Conservation (phyloP, 2,797 vertebrate species). For the Micrastur ruficollis region DNA sequence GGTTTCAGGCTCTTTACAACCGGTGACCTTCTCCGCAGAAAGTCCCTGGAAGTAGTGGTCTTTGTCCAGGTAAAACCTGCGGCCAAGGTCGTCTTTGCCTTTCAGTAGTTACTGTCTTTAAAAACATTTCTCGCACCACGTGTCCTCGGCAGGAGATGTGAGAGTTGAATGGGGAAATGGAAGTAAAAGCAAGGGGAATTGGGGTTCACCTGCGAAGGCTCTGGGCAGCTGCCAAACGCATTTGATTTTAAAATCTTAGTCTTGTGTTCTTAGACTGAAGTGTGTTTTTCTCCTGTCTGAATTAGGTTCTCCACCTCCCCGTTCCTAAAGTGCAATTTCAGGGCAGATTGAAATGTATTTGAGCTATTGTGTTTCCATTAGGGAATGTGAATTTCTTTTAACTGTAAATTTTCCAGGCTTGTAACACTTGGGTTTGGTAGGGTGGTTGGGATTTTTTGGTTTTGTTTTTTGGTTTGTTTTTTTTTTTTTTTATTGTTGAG, state of each 20-base stretch:
- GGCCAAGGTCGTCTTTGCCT: neutral
- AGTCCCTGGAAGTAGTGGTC: neutral
- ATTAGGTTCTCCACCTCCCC: neutral
- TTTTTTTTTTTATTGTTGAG: neutral
- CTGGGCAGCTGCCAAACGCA: neutral
- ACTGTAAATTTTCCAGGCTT: neutral
- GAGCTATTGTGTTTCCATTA: neutral
- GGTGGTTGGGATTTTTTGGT: neutral
- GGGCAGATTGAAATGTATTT: neutral
- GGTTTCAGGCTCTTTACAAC: neutral
- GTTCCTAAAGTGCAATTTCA: neutral
- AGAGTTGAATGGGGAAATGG: neutral
- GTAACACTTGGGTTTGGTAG: neutral
- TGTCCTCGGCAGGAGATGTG: neutral
- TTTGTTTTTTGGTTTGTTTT: neutral
- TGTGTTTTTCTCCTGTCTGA: neutral
- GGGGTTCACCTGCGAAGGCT: neutral
- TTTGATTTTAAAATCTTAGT: neutral
- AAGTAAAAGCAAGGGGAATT: neutral
- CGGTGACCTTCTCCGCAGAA: neutral
- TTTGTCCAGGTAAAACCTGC: neutral
- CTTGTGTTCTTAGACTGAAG: neutral
- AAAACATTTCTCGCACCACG: neutral
- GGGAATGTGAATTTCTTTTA: neutral
- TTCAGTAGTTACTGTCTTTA: neutral